Percentiles rank a stretch among this genome's conserved stretches.
Evolutionary conservation across 2,113 vertebrate genomes (phyloP).

Genomic region (Sapayoa aenigma): DNA sequence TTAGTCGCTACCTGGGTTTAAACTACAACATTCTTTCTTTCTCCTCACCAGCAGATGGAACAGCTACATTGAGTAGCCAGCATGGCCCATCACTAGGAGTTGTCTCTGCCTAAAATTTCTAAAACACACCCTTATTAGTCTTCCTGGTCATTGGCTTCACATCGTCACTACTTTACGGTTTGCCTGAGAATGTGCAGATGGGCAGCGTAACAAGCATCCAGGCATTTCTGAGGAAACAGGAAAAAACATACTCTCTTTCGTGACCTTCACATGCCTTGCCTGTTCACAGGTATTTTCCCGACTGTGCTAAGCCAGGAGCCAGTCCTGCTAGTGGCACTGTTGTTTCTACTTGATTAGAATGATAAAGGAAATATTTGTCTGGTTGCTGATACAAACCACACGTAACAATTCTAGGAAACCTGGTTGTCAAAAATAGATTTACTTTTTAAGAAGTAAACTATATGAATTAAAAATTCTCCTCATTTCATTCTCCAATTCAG

Average conservation of each 20-base stretch:
- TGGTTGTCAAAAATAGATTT: slow-evolving; percentile 56
- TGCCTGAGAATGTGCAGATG: background rate
- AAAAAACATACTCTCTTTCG: background rate
- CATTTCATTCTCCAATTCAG: slow-evolving; percentile 52
- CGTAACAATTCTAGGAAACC: slow-evolving; percentile 66
- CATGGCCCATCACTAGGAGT: background rate
- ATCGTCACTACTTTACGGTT: background rate
- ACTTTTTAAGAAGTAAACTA: slow-evolving; percentile 47
- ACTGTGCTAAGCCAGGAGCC: background rate
- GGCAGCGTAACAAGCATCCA: background rate
- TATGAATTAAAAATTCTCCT: slow-evolving; percentile 33
- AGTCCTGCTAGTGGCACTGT: background rate
- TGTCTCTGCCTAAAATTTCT: background rate
- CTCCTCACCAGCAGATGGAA: background rate
- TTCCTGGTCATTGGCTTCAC: background rate
- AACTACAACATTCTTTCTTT: background rate
- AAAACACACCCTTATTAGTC: background rate
- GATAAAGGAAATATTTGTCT: slow-evolving; percentile 34
- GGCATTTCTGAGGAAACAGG: background rate
- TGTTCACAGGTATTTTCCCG: slow-evolving; percentile 10
- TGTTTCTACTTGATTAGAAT: background rate
- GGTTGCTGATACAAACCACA: slow-evolving; percentile 7
- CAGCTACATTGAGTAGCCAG: background rate
- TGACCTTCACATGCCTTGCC: background rate
- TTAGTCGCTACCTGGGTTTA: background rate